These are phyloP conservation scores for Dasysyrphus albostriatus DNA, from an alignment of 2,888 invertebrate genomes.

Conservation along the genomic window DNA sequence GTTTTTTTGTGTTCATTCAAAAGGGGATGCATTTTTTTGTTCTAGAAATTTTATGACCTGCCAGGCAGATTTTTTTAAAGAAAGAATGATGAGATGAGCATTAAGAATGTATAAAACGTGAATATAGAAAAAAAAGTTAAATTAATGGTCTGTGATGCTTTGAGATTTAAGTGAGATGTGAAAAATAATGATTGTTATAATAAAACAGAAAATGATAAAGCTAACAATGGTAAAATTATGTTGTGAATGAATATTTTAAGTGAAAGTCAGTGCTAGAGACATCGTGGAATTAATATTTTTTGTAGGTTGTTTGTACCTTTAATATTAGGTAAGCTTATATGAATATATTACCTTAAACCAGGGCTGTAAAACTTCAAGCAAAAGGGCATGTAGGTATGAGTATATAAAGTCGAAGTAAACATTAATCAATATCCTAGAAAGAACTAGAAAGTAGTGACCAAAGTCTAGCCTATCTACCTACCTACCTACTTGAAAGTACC, in stretches of 20 bases:
- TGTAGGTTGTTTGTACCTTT: too few species aligned
- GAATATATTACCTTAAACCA: too few species aligned
- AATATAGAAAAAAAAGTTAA: constrained; percentile 54
- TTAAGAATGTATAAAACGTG: constrained; percentile 38
- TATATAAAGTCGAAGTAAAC: too few species aligned
- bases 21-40: constrained; percentile 52
- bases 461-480: too few species aligned
- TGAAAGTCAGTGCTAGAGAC: background rate
- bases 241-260: background rate
- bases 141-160: constrained; percentile 76
- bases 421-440: too few species aligned
- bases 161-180: constrained; percentile 63
- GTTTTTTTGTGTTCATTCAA: background rate
- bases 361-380: too few species aligned
- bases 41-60: constrained; percentile 67
- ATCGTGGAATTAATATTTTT: too few species aligned
- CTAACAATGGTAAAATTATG: constrained; percentile 6
- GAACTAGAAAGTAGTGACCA: too few species aligned
- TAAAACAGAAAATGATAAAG: background rate
- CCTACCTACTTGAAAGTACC: too few species aligned
- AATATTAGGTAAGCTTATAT: too few species aligned
- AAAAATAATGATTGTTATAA: constrained; percentile 56
- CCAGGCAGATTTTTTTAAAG: constrained; percentile 18
- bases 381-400: too few species aligned
- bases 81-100: constrained; percentile 50